Evolutionary conservation across 1,140 invertebrate genomes (phyloP).

Genomic region (Caenorhabditis tropicalis): DNA sequence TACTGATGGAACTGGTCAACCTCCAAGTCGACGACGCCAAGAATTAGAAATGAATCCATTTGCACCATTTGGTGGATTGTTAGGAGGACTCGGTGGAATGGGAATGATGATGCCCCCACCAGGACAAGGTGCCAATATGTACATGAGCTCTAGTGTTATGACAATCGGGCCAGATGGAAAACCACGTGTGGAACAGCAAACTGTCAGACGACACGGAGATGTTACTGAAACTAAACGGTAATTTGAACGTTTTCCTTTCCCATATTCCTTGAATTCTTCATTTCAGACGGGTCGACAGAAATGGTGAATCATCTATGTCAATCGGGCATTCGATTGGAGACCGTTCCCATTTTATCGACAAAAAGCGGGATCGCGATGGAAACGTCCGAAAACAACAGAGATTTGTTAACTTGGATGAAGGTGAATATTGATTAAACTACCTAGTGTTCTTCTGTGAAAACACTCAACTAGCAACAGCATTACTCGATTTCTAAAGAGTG

Average conservation of each 20-base stretch:
- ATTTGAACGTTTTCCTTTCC: background rate
- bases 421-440: too few species aligned
- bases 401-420: conserved; percentile 68
- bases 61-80: background rate
- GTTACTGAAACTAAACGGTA: conserved; percentile 66
- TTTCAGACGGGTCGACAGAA: conserved; percentile 62
- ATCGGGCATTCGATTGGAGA: conserved; percentile 69
- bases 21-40: background rate
- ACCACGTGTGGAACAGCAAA: conserved; percentile 62
- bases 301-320: conserved; percentile 59
- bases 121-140: conserved; percentile 51
- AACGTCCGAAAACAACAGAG: conserved; percentile 63
- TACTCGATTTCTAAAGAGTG: too few species aligned
- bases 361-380: conserved; percentile 70
- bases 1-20: conserved; percentile 29
- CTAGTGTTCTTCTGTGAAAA: too few species aligned
- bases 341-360: conserved; percentile 66
- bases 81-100: background rate
- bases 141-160: conserved; percentile 66
- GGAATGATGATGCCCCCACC: conserved; percentile 23
- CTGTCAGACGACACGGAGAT: conserved; percentile 67
- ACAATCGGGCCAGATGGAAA: conserved; percentile 63
- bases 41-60: conserved; percentile 19
- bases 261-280: conserved; percentile 16
- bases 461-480: too few species aligned